Conservation (phyloP, 2,888 invertebrate genomes). For the Homarus gammarus region DNA sequence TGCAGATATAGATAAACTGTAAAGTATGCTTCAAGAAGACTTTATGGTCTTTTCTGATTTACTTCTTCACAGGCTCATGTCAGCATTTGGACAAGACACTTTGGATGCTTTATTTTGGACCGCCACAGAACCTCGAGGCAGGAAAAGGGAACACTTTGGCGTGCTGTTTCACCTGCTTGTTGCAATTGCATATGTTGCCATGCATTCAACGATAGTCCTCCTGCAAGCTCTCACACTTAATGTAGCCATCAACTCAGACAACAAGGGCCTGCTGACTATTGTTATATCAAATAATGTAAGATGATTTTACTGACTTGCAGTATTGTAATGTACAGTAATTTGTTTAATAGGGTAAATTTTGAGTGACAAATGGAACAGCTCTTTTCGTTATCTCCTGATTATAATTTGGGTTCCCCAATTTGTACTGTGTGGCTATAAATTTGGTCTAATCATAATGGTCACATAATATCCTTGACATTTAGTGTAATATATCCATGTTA, state of each 20-base stretch:
- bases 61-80: slow-evolving; percentile 83
- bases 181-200: slow-evolving; percentile 93
- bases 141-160: slow-evolving; percentile 90
- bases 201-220: slow-evolving; percentile 92
- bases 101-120: slow-evolving; percentile 99
- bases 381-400: no score
- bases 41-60: no score
- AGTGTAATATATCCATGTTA: no score
- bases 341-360: no score
- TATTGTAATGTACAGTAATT: no score
- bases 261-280: slow-evolving; percentile 97
- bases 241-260: slow-evolving; percentile 99
- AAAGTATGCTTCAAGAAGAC: background rate
- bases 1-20: background rate
- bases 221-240: slow-evolving; percentile 98
- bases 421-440: no score
- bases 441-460: no score
- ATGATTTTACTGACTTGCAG: no score
- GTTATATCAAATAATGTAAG: slow-evolving; percentile 99
- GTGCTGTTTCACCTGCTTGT: slow-evolving; percentile 94
- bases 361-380: no score
- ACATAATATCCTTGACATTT: no score
- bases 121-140: slow-evolving; percentile 94
- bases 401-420: no score
- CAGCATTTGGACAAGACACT: slow-evolving; percentile 98